Base-by-base conservation (phyloP, 2,113 vertebrate genomes). In the Myotis lucifugus region DNA sequence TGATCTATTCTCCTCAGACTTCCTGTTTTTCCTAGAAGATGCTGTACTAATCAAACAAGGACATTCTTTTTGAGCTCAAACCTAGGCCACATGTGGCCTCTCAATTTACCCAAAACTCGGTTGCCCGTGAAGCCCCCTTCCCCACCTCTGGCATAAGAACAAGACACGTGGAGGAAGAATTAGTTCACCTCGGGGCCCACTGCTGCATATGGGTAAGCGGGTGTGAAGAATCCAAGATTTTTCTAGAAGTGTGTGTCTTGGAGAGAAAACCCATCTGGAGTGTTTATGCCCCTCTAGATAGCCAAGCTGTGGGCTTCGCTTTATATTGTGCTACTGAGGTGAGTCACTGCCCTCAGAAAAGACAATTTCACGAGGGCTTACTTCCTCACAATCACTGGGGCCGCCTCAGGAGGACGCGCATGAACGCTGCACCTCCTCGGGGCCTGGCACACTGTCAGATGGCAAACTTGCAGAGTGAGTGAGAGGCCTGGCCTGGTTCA, bases 371-470 rank as follows among this genome's bases (percentile, higher is more conserved):
- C 69, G 46, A 93, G 76, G 74, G 95, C 89, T 93, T 18, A 50
- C 94, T 96, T 86, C 56, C 79, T 88, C 37, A 69, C 88, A 52
- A 78, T 90, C 90, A 4, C 48, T 40, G 64, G 83, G 85, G 37
- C 5, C 0, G 84, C 77, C 56, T 91, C 56, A 48, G 23, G 66
- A 84, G 95, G 70, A 29, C 14, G 0, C 2, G 37, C 74, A 15
- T 4, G 14, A 21, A 0, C 9, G 59, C 73, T 48, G 59, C 8
- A 4, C 72, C 3, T 97, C 95, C 12, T 37, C 9, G 42, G 92
- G 93, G 56, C 93, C 85, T 96, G 95, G 91, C 88, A 29, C 64
- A 6, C 6, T 52, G 37, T 95, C 93, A 95, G 73, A 91, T 48
- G 88, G 94, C 86, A 90, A 61, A 88, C 61, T 61, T 14, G 21